Evolutionary conservation across 2,888 invertebrate species (phyloP).

Genomic region (Bursaphelenchus okinawaensis): DNA sequence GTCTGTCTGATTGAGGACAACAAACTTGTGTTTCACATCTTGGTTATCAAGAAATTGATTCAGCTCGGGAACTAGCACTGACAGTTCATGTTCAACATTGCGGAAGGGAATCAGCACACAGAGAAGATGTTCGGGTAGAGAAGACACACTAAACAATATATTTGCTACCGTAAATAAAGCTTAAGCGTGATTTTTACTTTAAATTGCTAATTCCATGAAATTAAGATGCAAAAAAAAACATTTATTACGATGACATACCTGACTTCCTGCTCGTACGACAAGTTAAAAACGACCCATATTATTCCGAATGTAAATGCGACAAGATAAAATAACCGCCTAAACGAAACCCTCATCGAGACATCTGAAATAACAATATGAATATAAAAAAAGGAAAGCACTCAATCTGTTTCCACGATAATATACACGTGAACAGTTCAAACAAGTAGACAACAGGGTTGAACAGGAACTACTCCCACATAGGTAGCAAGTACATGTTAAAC

Average conservation of each 20-base stretch:
- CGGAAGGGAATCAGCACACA: slow-evolving; percentile 89
- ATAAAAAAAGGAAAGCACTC: no score
- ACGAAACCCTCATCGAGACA: slow-evolving; percentile 10
- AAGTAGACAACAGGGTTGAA: no score
- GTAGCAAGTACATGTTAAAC: no score
- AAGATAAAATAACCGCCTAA: not conserved
- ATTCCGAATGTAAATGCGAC: not conserved
- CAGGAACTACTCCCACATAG: no score
- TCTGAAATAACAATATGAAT: no score
- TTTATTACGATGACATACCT: no score
- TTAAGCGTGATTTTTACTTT: no score
- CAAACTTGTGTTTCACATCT: slow-evolving; percentile 66
- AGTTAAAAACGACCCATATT: not conserved
- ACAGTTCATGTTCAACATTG: slow-evolving; percentile 88
- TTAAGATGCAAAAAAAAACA: no score
- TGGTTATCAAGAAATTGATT: slow-evolving; percentile 75
- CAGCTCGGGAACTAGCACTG: slow-evolving; percentile 67
- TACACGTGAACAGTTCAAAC: no score
- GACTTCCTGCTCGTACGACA: not conserved
- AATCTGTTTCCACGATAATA: no score
- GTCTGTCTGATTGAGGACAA: slow-evolving; percentile 66
- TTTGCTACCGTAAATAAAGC: no score
- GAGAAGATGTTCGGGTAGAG: slow-evolving; percentile 63
- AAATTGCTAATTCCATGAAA: no score
- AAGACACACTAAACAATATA: not conserved